Base-by-base conservation (phyloP, 2,113 vertebrate species). In the Probosciger aterrimus region DNA sequence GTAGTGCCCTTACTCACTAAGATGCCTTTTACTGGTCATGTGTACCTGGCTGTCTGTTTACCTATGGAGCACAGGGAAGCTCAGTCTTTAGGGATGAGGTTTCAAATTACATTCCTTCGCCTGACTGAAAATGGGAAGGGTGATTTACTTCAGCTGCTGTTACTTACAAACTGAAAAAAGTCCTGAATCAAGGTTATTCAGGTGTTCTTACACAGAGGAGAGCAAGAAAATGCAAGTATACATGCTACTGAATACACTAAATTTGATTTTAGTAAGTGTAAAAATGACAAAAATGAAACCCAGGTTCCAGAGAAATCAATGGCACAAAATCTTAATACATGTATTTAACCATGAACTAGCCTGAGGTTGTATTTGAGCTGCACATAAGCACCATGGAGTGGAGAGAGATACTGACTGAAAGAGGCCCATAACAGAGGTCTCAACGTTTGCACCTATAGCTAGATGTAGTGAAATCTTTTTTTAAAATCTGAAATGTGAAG, bases 361-460 rank as follows among this genome's bases (percentile, higher is more conserved):
- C n/a, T 35, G 11, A 64, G 49, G 6, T 13, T 41, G 3, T 2
- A 80, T 35, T 17, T 35, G 46, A 53, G 30, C 17, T 74, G 24
- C 46, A 46, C 1, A 0, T 60, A 41, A 53, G 37, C 33, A 75
- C 14, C 1, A 5, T 23, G 33, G 37, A 73, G 27, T 9, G 4
- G 57, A 59, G 57, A 37, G 31, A 68, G 19, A 18, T 24, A 33
- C 1, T 17, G 10, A 31, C 44, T 74, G n/a, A 91, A 68, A 68
- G 6, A 47, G 18, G 17, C 19, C 37, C 1, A 0, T 67, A 39
- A 47, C 0, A 0, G n/a, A 33, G 39, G 20, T 53, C n/a, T 68
- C 68, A 53, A 33, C 30, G 23, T 67, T 60, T 47, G 11, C 19
- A 75, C 22, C 30, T 53, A 41, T 35, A 86, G 14, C 24, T 60